These are phyloP conservation scores for Copsychus sechellarum DNA, from an alignment of 2,113 vertebrate species.

Conservation along the genomic window DNA sequence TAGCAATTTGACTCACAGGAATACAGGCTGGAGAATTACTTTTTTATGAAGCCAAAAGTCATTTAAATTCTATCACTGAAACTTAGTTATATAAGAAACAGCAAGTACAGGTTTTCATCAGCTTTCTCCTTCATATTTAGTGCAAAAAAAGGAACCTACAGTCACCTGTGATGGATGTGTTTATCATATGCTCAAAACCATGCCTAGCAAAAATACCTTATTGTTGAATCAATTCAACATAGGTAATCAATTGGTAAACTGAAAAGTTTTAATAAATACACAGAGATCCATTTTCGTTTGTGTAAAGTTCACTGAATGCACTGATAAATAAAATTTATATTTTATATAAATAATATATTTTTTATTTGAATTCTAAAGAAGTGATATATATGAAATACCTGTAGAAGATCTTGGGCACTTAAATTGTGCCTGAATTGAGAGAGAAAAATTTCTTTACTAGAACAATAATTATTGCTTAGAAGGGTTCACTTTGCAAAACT, in stretches of 20 bases:
- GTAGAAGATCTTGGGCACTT: background rate
- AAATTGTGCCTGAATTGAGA: background rate
- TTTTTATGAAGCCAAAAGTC: background rate
- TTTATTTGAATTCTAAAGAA: background rate
- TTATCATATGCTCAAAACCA: background rate
- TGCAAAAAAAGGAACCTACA: background rate
- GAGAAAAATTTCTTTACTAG: background rate
- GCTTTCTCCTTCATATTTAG: background rate
- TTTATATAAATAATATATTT: background rate
- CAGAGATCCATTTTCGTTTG: background rate
- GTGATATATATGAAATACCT: background rate
- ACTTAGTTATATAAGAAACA: background rate
- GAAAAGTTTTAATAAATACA: constrained; percentile 40
- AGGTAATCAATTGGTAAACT: constrained; percentile 27
- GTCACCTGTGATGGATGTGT: background rate
- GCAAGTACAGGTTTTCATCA: background rate
- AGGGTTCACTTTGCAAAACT: background rate
- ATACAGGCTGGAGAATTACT: background rate
- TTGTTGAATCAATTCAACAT: background rate
- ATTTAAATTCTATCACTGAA: background rate
- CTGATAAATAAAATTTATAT: background rate
- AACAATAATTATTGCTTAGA: background rate
- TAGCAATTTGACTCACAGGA: background rate
- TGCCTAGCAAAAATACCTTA: background rate
- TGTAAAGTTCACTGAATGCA: background rate